Evolutionary conservation across 2,888 invertebrate species (phyloP), one percentile per base, ranked within the genome.

Genomic region (Halocaridina rubra): DNA sequence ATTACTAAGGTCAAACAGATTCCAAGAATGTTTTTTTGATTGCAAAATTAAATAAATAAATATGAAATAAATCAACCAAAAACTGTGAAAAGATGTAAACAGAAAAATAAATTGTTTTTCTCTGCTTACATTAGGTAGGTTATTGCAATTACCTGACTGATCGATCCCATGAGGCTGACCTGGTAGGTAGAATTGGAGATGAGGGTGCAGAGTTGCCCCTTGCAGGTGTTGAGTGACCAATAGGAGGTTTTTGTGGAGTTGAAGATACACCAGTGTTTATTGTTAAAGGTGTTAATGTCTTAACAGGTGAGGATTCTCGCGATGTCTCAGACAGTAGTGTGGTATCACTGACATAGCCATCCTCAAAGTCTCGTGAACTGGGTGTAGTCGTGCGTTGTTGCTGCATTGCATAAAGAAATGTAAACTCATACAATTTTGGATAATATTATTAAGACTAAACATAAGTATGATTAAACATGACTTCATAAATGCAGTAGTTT

Each of bases 261-360:
- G 79, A 53, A 10, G 77, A 24, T 3, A 72, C 82, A 32, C 86
- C 82, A 16, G 94, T 94, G 91, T 94, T 94, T 89, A 94, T 94
- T 90, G 94, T 94, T 71, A 94, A 91, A n/a, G 94, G 88, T 2
- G 86, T 94, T 64, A 94, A 93, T 87, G 93, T 93, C 85, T 89
- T 89, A 7, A 88, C 84, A 16, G 88, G 88, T 22, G 88, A 87
- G 8, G 89, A 86, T 57, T 89, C 89, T 1, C 89, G 88, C 0
- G 89, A 89, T 1, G 95, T 95, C 89, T 95, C 95, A 72, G 95
- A 95, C 89, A 95, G 94, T 7, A 95, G 94, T 64, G 95, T 95
- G 30, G 95, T 95, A 90, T 95, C 95, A 90, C 95, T 95, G 64
- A 95, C 94, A 90, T 95, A 95, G 64, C 95, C 95, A 90, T 95